phyloP scores from a whole-genome alignment of 53 echinoderm and acorn worm species.

The Mesocentrotus franciscanus region DNA sequence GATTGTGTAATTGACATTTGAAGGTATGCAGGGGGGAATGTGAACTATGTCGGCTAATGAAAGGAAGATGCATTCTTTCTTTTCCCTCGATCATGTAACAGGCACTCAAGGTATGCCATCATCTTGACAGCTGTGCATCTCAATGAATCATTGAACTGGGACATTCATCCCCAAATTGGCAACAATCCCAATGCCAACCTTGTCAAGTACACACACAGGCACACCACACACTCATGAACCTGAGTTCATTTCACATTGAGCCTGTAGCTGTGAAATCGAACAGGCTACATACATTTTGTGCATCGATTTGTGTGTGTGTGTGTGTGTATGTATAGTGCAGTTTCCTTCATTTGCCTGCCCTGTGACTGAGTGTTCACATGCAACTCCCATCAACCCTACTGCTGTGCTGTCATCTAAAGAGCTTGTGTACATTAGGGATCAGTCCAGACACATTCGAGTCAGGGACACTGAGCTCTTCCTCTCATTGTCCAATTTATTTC shows the following conservation, averaged over 20 bases:
- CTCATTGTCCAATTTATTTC: slow-evolving; percentile 8
- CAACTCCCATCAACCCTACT: not conserved
- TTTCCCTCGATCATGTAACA: slow-evolving; percentile 25
- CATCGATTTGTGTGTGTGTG: not conserved
- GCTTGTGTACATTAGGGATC: slow-evolving; percentile 39
- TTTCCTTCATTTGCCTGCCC: slow-evolving; percentile 27
- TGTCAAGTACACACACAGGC: not conserved
- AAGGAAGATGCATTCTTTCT: slow-evolving; percentile 5
- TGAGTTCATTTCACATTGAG: not conserved
- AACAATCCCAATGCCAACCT: slow-evolving; percentile 49
- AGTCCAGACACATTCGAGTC: not conserved
- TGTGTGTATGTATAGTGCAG: not conserved
- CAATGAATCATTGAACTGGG: slow-evolving; percentile 57
- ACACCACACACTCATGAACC: not conserved
- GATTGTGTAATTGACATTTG: slow-evolving; percentile 41
- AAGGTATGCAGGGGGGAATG: slow-evolving; percentile 25
- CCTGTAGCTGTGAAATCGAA: not conserved
- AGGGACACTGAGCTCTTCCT: slow-evolving; percentile 54
- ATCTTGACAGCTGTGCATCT: slow-evolving; percentile 22
- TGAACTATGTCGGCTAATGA: not conserved
- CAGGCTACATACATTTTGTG: not conserved
- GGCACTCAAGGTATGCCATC: slow-evolving; percentile 21
- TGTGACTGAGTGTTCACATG: not conserved
- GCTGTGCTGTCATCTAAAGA: not conserved
- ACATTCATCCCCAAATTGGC: slow-evolving; percentile 62